phyloP scores from a whole-genome alignment of 2,797 vertebrate species.

The Cetoscarus ocellatus region DNA sequence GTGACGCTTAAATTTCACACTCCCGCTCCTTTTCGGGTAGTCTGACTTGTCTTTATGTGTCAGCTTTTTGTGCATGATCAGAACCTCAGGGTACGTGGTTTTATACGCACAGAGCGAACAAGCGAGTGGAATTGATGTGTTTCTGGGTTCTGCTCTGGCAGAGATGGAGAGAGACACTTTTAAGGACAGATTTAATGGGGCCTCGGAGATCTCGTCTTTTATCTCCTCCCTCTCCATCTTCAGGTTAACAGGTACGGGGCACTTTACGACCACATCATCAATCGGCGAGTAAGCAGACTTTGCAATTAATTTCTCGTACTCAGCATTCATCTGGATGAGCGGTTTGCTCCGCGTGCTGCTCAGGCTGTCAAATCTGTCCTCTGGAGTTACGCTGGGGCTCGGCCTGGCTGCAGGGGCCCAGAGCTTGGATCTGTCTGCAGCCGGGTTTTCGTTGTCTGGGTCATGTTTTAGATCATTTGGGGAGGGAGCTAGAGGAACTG shows the following conservation, averaged over 20 bases:
- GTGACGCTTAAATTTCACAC: constrained; percentile 77
- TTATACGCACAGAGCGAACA: constrained; percentile 91
- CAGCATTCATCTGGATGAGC: constrained; percentile 62
- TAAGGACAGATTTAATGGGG: constrained; percentile 89
- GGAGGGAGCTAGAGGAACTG: constrained; percentile 69
- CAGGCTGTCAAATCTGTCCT: constrained; percentile 31
- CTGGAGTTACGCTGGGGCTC: constrained; percentile 57
- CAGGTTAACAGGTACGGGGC: constrained; percentile 55
- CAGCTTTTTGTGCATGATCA: constrained; percentile 92
- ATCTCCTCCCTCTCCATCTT: constrained; percentile 75
- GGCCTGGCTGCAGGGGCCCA: constrained; percentile 63
- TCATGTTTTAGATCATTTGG: constrained; percentile 67
- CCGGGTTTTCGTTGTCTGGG: constrained; percentile 73
- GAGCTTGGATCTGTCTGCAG: constrained; percentile 79
- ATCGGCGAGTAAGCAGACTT: constrained; percentile 42
- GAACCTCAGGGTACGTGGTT: constrained; percentile 94
- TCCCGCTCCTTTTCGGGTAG: constrained; percentile 43
- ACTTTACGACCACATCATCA: constrained; percentile 40
- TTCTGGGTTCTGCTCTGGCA: constrained; percentile 74
- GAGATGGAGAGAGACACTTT: constrained; percentile 80
- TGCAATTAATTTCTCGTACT: constrained; percentile 56
- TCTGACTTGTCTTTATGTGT: constrained; percentile 90
- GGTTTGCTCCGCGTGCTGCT: constrained; percentile 40
- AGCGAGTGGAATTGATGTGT: constrained; percentile 75
- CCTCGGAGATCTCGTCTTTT: constrained; percentile 74